Conservation (phyloP, 2,888 invertebrate genomes). For the Electrophaes corylata region DNA sequence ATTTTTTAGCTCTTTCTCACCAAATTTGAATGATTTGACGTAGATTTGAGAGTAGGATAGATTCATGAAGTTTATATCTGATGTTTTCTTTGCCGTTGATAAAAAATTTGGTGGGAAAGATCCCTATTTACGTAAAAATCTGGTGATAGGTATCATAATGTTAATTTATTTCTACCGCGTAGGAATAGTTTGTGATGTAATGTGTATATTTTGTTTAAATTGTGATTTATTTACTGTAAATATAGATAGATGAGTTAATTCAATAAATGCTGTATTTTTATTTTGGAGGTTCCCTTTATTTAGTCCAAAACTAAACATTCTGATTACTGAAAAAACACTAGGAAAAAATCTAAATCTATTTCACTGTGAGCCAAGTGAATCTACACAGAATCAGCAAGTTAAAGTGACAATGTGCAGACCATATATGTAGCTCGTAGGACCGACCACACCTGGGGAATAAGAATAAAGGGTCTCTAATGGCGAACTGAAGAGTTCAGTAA, state of each 20-base stretch:
- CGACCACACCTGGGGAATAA: no score
- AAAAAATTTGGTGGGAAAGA: constrained; percentile 1
- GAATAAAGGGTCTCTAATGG: no score
- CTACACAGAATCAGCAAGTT: no score
- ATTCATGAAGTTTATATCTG: background rate
- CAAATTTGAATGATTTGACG: background rate
- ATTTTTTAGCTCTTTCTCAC: background rate
- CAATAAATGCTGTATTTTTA: constrained; percentile 46
- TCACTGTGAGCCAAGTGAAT: no score
- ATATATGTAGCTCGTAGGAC: no score
- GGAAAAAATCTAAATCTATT: no score
- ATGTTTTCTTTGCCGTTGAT: background rate
- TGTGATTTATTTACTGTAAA: constrained; percentile 77
- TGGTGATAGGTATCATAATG: constrained; percentile 46
- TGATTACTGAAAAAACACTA: no score
- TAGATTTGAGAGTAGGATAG: no score
- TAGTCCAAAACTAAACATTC: no score
- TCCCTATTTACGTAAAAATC: constrained; percentile 18
- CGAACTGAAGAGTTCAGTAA: no score
- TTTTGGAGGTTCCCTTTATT: constrained; percentile 5
- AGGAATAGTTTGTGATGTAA: constrained; percentile 67
- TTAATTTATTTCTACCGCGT: constrained; percentile 66
- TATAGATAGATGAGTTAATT: constrained; percentile 78
- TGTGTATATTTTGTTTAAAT: constrained; percentile 74
- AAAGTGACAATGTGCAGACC: no score